Evolutionary conservation across 2,888 invertebrate genomes (phyloP), one percentile per base, ranked within the genome.

Genomic region (Drosophila rellima): DNA sequence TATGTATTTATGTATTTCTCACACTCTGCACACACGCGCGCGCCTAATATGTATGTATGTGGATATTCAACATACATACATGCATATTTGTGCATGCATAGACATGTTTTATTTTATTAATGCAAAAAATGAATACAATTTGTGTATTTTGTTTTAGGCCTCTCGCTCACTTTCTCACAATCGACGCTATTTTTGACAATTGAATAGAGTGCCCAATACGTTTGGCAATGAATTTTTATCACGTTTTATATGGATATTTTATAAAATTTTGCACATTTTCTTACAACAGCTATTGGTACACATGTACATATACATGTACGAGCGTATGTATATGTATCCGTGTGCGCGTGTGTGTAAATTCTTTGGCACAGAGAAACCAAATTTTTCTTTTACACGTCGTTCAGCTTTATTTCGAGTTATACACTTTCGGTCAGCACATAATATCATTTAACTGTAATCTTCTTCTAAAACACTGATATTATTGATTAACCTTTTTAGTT

Each of bases 231-330:
- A 59, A 48, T 67, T 70, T 70, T 71, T 52, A 70, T 65, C 66
- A 74, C 59, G 39, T 62, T 78, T 66, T 65, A 54, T 60, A 72
- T 70, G 39, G 61, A 72, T 78, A 69, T 80, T 79, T 78, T 56
- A 59, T 52, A 75, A 57, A 82, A 73, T 80, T 83, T 82, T 78
- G 80, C 88, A 83, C 88, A 88, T 85, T 82, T 81, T 82, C 74
- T 70, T 69, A 72, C 72, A 85, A 77, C 67, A 80, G 74, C 69
- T 74, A 75, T 70, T 60, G 54, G 74, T 55, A 62, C 57, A 62
- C 73, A 68, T 68, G 51, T 70, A 55, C 62, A 64, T 72, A 39
- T 74, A 47, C 23, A 18, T 29, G 18, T 8, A 55, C 6, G 33
- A 48, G 54, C 35, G 26, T 45, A 42, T 60, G 51, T 54, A 52